Base-by-base conservation (phyloP, 2,113 vertebrate genomes). In the Lanius ludovicianus region DNA sequence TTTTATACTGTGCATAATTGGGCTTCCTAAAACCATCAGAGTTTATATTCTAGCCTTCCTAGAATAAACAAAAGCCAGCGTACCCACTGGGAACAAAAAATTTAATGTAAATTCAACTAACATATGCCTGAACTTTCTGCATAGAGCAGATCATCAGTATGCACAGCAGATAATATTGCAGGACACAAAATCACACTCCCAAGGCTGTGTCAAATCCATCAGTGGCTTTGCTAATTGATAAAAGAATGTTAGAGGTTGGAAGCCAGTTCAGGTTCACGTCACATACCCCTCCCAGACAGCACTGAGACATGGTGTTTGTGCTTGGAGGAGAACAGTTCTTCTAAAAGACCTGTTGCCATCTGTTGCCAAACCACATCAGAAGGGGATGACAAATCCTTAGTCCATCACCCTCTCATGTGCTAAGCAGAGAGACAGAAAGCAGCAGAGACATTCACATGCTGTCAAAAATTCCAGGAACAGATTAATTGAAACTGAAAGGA, bases 281-380 rank as follows among this genome's bases (percentile, higher is more conserved):
- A 84, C n/a, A 1, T 46, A 28, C 56, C 60, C 23, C 46, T 90
- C 82, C 64, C 81, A 84, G 27, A 56, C 0, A 1, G 75, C 70
- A 52, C 59, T 16, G 52, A 90, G 88, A 74, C 62, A 42, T 25
- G 42, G 67, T 46, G 22, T 9, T 81, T 79, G 70, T 68, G 69
- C 24, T 94, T 49, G 59, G 87, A 83, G 47, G 24, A 77, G 70
- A 75, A 44, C 44, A 59, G 21, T 13, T 95, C 70, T 94, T 84
- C 83, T 93, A 88, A 82, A 97, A 95, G 88, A 86, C 95, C 87
- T 91, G 86, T 85, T 92, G 85, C 95, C 89, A 87, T 95, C 92
- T 96, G 96, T 84, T 95, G 71, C 79, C 65, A 95, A 89, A 91
- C 65, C 73, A 90, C 79, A 87, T 93, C 82, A 92, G 89, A 91